Percentiles rank a stretch among this genome's conserved stretches.
Evolutionary conservation across 2,888 invertebrate genomes (phyloP).

Genomic region (Aleiodes testaceus): DNA sequence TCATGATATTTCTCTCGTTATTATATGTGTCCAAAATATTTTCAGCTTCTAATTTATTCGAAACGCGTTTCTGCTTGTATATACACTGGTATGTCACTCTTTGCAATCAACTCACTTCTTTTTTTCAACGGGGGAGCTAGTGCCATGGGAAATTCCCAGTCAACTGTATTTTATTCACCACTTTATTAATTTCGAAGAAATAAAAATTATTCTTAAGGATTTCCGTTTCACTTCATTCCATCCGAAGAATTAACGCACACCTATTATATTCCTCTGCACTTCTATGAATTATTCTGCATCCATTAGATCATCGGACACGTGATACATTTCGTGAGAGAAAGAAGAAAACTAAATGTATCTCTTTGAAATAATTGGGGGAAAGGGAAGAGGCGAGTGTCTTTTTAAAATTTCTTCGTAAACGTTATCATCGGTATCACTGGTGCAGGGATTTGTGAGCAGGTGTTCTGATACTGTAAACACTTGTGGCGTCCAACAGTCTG

Average conservation of each 20-base stretch:
- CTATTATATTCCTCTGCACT: background rate
- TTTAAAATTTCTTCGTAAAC: conserved; percentile 2
- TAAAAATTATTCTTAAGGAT: background rate
- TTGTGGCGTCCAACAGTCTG: conserved; percentile 21
- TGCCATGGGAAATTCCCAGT: conserved; percentile 14
- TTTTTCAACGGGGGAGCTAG: background rate
- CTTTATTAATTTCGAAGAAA: background rate
- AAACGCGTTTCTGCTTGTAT: conserved; percentile 27
- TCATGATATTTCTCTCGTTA: background rate
- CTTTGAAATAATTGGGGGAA: no score
- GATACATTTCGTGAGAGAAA: background rate
- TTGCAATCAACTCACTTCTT: conserved; percentile 20
- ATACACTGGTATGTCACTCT: conserved; percentile 13
- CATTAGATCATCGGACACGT: conserved; percentile 14
- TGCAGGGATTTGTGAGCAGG: background rate
- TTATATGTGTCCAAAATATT: background rate
- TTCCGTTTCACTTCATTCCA: conserved; percentile 1
- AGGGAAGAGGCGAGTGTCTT: background rate
- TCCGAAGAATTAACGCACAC: conserved; percentile 13
- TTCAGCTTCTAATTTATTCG: conserved; percentile 40
- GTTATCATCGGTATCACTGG: conserved; percentile 2
- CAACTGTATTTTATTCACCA: background rate
- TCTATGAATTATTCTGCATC: conserved; percentile 30
- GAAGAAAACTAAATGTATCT: no score
- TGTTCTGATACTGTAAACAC: conserved; percentile 16